phyloP scores from a whole-genome alignment of 2,888 invertebrate genomes.

The Aphodius sticticus region DNA sequence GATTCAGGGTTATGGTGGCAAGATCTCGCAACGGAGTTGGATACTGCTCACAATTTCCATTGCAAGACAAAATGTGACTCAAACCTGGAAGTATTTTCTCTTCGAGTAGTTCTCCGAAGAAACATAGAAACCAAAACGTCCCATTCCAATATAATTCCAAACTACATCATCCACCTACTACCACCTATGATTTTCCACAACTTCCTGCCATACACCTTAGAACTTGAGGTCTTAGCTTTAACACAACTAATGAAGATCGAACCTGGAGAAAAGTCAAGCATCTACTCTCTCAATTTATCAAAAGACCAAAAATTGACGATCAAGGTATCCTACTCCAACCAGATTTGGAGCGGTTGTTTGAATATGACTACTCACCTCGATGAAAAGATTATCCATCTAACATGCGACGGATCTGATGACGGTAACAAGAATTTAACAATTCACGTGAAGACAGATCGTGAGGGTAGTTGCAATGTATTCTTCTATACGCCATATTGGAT shows the following conservation, averaged over 20 bases:
- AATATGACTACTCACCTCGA: slow-evolving; percentile 72
- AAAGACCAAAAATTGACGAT: slow-evolving; percentile 64
- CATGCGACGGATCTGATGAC: slow-evolving; percentile 72
- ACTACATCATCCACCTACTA: slow-evolving; percentile 74
- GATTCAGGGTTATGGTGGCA: slow-evolving; percentile 82
- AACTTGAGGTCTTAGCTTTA: slow-evolving; percentile 63
- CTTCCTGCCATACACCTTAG: slow-evolving; percentile 76
- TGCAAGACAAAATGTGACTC: slow-evolving; percentile 72
- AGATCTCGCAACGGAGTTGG: slow-evolving; percentile 74
- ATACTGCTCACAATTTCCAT: slow-evolving; percentile 70
- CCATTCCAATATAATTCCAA: slow-evolving; percentile 66
- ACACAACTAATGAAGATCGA: slow-evolving; percentile 68
- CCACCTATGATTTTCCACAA: slow-evolving; percentile 81
- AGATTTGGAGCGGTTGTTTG: slow-evolving; percentile 75
- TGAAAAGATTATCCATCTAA: slow-evolving; percentile 59
- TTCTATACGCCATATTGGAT: slow-evolving; percentile 88
- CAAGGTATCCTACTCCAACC: slow-evolving; percentile 69
- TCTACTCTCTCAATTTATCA: slow-evolving; percentile 69
- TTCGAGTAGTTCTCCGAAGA: slow-evolving; percentile 64
- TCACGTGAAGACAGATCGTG: slow-evolving; percentile 71
- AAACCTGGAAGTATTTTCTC: slow-evolving; percentile 70
- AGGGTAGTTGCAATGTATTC: slow-evolving; percentile 70
- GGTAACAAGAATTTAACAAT: slow-evolving; percentile 72
- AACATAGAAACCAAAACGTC: slow-evolving; percentile 52
- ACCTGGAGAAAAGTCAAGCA: slow-evolving; percentile 74